phyloP scores from a whole-genome alignment of 2,113 vertebrate genomes.

The Plecotus auritus region DNA sequence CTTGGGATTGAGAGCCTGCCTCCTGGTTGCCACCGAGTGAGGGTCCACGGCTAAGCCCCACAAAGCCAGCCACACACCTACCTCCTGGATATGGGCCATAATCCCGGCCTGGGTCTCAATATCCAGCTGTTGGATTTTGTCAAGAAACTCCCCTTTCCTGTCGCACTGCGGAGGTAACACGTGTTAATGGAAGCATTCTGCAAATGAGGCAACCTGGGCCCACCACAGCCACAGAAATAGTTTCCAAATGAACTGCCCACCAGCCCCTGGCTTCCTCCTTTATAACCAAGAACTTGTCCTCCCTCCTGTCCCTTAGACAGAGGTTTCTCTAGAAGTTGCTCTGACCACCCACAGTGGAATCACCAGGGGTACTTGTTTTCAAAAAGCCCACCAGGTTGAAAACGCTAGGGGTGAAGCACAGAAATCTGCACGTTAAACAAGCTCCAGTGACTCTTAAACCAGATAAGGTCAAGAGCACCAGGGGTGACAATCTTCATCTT shows the following conservation, averaged over 20 bases:
- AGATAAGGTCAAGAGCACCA: background rate
- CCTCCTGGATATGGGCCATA: slow-evolving; percentile 96
- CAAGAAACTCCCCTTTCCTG: slow-evolving; percentile 96
- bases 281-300: background rate
- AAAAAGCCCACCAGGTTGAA: background rate
- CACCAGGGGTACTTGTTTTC: background rate
- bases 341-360: no score
- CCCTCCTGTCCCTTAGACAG: background rate
- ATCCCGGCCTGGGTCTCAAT: slow-evolving; percentile 96
- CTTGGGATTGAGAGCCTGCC: fast-evolving
- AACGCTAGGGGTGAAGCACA: background rate
- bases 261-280: background rate
- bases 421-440: background rate
- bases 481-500: background rate
- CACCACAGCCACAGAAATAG: background rate
- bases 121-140: slow-evolving; percentile 97
- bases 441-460: background rate
- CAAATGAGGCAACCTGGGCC: background rate
- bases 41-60: fast-evolving
- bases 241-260: background rate
- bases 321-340: background rate
- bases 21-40: fast-evolving
- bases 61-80: slow-evolving; percentile 67
- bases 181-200: background rate
- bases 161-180: slow-evolving; percentile 87